Base-by-base conservation (phyloP, 2,113 vertebrate species). In the Pterophyllum scalare region DNA sequence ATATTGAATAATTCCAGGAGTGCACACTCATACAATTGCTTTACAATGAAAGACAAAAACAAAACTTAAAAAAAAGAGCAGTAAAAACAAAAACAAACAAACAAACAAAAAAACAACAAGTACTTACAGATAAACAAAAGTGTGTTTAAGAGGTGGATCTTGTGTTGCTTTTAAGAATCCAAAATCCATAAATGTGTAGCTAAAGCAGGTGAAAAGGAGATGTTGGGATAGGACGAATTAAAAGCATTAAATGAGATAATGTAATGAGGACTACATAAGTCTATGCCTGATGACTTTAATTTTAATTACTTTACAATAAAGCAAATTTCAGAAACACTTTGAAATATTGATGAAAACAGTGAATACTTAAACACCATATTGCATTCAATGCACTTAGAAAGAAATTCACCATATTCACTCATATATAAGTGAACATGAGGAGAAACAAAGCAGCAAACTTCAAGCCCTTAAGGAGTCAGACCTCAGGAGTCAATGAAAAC, bases 401-500 rank as follows among this genome's bases (percentile, higher is more conserved):
- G 17, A n/a, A 54, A 54, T 10, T 38, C 35, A 38, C 10, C 8
- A 38, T 38, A 72, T 52, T 10, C 20, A 54, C 17, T 19, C 17
- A 38, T 19, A 52, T 52, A 52, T 52, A 52, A 52, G 17, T 52
- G 6, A 52, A 52, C 5, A 49, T n/a, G 26, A 72, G 19, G 17
- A 54, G 26, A 54, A 57, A 20, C 1, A 1, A 54, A 20, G 28
- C 7, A 33, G 40, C 17, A 56, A 58, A 82, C 57, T 59, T 28
- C 17, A 31, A 62, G 20, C 58, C 62, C 59, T 12, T 40, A 24
- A 61, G 60, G 65, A 88, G 62, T 82, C 40, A 31, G 60, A 57
- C 75, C 74, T 81, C 59, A 52, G 62, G 78, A 82, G 52, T 19
- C 33, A 79, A 76, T 82, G 61, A 79, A 88, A 83, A 83, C 84